Conservation (phyloP, 2,888 invertebrate species). For the Melanophora roralis region DNA sequence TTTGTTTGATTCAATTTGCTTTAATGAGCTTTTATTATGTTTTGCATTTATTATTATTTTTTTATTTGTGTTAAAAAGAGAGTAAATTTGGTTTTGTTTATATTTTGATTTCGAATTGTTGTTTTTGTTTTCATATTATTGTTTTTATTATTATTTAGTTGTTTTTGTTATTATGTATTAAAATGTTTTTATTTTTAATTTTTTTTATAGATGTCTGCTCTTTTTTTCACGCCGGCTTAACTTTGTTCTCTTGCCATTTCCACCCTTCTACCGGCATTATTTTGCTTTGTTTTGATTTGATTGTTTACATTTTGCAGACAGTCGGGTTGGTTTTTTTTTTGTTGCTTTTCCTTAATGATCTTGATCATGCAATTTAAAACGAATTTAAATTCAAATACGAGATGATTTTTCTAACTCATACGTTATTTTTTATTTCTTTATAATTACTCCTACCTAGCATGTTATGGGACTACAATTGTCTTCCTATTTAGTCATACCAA, state of each 20-base stretch:
- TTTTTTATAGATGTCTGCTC: conserved; percentile 18
- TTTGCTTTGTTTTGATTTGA: conserved; percentile 9
- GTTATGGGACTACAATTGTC: conserved; percentile 56
- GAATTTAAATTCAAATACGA: neutral
- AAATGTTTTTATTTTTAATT: conserved; percentile 6
- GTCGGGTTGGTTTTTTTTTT: neutral
- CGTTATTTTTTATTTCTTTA: neutral
- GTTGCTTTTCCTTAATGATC: conserved; percentile 33
- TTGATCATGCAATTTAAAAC: conserved; percentile 55
- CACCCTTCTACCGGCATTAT: neutral
- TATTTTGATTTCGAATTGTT: conserved; percentile 14
- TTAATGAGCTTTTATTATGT: conserved; percentile 30
- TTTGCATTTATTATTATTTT: too few species aligned
- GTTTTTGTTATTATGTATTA: conserved; percentile 6
- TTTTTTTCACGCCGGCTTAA: neutral
- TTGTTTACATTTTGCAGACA: conserved; percentile 37
- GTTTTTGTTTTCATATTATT: neutral
- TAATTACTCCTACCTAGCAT: conserved; percentile 1
- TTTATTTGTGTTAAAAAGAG: neutral
- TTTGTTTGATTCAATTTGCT: conserved; percentile 20
- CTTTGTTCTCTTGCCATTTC: neutral
- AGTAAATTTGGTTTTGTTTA: conserved; percentile 7
- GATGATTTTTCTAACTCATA: neutral
- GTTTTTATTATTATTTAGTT: neutral
- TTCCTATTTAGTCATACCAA: conserved; percentile 53